These are phyloP conservation scores for Mycteria americana DNA, from an alignment of 2,797 vertebrate genomes.

Conservation along the genomic window DNA sequence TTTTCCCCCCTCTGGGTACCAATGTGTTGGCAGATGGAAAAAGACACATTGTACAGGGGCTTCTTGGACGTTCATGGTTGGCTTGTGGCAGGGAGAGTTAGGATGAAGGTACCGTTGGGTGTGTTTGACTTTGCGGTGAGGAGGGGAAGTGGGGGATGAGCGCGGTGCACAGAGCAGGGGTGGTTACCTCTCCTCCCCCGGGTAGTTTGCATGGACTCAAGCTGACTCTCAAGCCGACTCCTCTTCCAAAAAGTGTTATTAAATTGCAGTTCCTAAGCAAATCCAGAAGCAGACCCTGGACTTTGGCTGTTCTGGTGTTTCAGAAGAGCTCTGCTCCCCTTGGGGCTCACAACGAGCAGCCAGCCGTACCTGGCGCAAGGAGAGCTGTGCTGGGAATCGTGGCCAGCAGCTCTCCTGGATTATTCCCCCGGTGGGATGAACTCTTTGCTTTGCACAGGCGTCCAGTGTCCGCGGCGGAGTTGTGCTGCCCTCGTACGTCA, in stretches of 20 bases:
- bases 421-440: not conserved
- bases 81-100: not conserved
- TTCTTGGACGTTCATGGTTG: not conserved
- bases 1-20: not conserved
- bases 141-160: not conserved
- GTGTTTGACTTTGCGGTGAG: not conserved
- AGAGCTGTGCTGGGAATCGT: not conserved
- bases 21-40: not conserved
- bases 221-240: not conserved
- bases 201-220: not conserved
- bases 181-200: not conserved
- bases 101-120: rapidly evolving
- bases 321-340: not conserved
- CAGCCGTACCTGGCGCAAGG: not conserved
- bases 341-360: not conserved
- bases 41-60: not conserved
- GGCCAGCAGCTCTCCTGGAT: not conserved
- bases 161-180: not conserved
- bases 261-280: not conserved
- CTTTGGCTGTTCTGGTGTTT: not conserved
- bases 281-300: not conserved
- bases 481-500: not conserved
- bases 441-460: not conserved
- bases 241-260: not conserved
- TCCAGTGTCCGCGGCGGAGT: not conserved